phyloP scores from a whole-genome alignment of 1,140 invertebrate genomes.

The Aphidius ervi region DNA sequence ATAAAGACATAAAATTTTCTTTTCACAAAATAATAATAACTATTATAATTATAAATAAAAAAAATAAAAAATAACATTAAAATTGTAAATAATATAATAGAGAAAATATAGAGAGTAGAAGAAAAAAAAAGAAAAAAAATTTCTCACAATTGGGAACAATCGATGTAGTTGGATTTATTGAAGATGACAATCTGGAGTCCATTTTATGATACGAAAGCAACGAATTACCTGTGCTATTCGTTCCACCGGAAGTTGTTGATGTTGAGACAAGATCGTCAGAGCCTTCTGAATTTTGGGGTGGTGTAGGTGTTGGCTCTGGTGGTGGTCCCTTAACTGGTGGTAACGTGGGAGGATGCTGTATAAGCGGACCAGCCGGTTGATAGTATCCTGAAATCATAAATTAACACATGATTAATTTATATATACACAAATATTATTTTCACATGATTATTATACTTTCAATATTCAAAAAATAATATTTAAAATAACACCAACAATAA shows the following conservation, averaged over 20 bases:
- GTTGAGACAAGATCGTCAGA: constrained; percentile 50
- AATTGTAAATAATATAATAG: not conserved
- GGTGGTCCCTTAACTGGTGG: constrained; percentile 55
- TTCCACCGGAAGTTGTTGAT: constrained; percentile 48
- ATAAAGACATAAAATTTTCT: no score
- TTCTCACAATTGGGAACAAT: constrained; percentile 18
- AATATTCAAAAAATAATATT: not conserved
- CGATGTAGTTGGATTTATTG: constrained; percentile 16
- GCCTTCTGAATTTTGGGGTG: constrained; percentile 51
- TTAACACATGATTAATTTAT: no score
- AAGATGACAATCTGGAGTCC: constrained; percentile 16
- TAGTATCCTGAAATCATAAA: constrained; percentile 69
- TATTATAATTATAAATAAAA: no score
- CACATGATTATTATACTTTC: not conserved
- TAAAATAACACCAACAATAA: not conserved
- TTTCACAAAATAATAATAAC: no score
- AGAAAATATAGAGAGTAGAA: constrained; percentile 3
- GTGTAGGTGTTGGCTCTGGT: constrained; percentile 53
- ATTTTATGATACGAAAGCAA: constrained; percentile 21
- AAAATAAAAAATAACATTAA: no score
- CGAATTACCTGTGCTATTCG: constrained; percentile 46
- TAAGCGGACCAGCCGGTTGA: constrained; percentile 81
- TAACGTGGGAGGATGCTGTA: constrained; percentile 59
- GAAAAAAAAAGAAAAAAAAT: constrained; percentile 16
- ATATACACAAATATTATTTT: no score